Evolutionary conservation across 37 sponge, comb jelly and placozoan genomes (phyloP).

Genomic region (Crambe crambe): DNA sequence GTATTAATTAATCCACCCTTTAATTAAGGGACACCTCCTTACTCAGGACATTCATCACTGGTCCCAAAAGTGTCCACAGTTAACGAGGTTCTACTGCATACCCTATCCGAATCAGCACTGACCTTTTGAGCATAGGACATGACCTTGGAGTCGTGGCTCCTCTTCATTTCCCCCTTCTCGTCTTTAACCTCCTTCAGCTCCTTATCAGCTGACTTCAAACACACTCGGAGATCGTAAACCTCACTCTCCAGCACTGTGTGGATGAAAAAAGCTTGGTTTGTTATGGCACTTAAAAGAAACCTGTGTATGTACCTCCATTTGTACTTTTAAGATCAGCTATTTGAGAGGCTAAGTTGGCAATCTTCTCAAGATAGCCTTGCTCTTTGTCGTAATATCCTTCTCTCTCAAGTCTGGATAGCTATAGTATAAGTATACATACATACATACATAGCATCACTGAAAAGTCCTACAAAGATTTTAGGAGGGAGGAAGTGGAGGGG

Average conservation of each 20-base stretch:
- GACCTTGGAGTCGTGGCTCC: slow-evolving; percentile 3
- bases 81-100: no score
- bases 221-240: slow-evolving; percentile 58
- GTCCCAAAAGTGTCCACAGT: no score
- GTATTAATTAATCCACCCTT: no score
- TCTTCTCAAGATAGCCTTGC: slow-evolving; percentile 40
- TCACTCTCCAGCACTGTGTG: slow-evolving; percentile 50
- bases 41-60: no score
- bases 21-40: no score
- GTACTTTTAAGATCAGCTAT: slow-evolving; percentile 62
- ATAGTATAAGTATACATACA: neutral
- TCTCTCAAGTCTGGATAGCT: slow-evolving; percentile 38
- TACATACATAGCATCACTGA: neutral
- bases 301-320: slow-evolving; percentile 41
- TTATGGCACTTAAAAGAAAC: neutral
- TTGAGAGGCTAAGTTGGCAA: slow-evolving; percentile 22
- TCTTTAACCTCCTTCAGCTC: slow-evolving; percentile 61
- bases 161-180: slow-evolving; percentile 18
- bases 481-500: no score
- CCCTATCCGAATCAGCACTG: no score
- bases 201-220: slow-evolving; percentile 58
- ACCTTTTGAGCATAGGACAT: slow-evolving; percentile 47
- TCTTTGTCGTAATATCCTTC: slow-evolving; percentile 37
- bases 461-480: no score
- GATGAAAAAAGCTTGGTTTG: no score